A percentile compares a stretch with the other conserved stretches of the same genome.
Evolutionary conservation across 2,113 vertebrate species (phyloP).

Genomic region (Vanacampus margaritifer): DNA sequence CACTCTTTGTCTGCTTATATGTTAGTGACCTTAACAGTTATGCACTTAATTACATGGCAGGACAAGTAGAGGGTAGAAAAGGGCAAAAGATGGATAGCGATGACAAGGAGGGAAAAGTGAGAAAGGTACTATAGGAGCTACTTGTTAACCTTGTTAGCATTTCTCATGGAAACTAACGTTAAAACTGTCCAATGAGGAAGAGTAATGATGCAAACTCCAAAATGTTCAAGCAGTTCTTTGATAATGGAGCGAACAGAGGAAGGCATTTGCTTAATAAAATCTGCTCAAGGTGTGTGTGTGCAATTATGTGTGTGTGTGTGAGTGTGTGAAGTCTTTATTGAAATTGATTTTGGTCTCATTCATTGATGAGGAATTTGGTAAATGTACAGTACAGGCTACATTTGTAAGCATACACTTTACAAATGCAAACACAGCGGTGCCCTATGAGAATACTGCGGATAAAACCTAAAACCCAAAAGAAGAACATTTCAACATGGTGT

Average conservation of each 20-base stretch:
- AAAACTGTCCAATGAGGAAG: slow-evolving; percentile 29
- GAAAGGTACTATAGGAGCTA: slow-evolving; percentile 9
- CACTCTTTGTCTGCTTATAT: slow-evolving; percentile 3
- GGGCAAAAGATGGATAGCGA: slow-evolving; percentile 20
- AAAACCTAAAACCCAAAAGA: too few species aligned
- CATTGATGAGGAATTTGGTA: slow-evolving; percentile 12
- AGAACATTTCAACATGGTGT: too few species aligned
- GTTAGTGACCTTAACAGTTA: slow-evolving; percentile 48
- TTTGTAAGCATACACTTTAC: not conserved
- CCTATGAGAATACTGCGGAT: not conserved
- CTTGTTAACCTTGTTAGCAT: slow-evolving; percentile 43
- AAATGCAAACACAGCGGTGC: not conserved
- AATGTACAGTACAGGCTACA: not conserved
- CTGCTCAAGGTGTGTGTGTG: slow-evolving; percentile 5
- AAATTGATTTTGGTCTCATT: slow-evolving; percentile 57
- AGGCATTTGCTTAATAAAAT: slow-evolving; percentile 63
- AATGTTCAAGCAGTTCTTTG: slow-evolving; percentile 43
- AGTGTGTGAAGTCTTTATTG: slow-evolving; percentile 39
- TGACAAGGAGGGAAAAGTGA: slow-evolving; percentile 3
- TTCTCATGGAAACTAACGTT: slow-evolving; percentile 39
- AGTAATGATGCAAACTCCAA: slow-evolving; percentile 39
- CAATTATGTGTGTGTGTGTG: slow-evolving; percentile 12
- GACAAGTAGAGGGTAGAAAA: slow-evolving; percentile 28
- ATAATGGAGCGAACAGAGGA: slow-evolving; percentile 34
- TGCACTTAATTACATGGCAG: slow-evolving; percentile 52